phyloP scores from a whole-genome alignment of 2,888 invertebrate genomes.

The Gastrophysa polygoni region DNA sequence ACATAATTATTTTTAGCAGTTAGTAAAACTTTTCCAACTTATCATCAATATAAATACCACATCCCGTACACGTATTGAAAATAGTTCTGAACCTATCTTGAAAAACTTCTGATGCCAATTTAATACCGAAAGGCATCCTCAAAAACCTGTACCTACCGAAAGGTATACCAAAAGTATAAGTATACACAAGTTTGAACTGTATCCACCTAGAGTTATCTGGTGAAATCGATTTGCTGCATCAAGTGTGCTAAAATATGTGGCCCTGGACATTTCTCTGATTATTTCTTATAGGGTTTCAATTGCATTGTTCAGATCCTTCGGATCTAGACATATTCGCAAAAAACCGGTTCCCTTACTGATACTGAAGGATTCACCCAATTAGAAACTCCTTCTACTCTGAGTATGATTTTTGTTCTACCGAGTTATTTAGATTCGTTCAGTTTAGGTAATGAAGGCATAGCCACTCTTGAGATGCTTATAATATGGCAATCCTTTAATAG shows the following conservation, averaged over 20 bases:
- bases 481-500: no score
- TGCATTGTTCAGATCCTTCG: slow-evolving; percentile 11
- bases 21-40: slow-evolving; percentile 20
- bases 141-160: slow-evolving; percentile 1
- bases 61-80: neutral
- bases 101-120: slow-evolving; percentile 6
- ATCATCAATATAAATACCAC: slow-evolving; percentile 20
- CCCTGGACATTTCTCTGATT: neutral
- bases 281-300: slow-evolving; percentile 17
- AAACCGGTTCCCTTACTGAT: slow-evolving; percentile 3
- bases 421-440: neutral
- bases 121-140: neutral
- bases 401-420: no score
- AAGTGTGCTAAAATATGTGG: slow-evolving; percentile 7
- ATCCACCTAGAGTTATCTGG: neutral
- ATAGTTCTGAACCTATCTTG: neutral
- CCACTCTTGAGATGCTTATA: neutral
- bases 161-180: neutral
- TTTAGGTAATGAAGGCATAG: neutral
- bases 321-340: neutral
- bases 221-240: slow-evolving; percentile 12
- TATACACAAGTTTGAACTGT: slow-evolving; percentile 4
- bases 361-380: neutral
- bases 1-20: slow-evolving; percentile 17
- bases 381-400: no score